phyloP scores from a whole-genome alignment of 1,140 invertebrate species.

The Wiebesia pumilae region DNA sequence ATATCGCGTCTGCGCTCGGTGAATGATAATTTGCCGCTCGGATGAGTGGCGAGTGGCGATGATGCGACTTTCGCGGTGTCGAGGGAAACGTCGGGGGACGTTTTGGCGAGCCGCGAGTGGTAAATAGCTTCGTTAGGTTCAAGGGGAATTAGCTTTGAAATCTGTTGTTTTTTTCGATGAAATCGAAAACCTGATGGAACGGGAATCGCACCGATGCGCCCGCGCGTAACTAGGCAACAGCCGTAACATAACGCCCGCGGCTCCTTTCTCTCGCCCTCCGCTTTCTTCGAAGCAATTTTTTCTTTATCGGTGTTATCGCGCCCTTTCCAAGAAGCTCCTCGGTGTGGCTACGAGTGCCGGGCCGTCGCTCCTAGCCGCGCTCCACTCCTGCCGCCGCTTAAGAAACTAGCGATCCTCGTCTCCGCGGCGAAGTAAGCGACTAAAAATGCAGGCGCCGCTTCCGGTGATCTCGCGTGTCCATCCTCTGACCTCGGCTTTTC shows the following conservation, averaged over 20 bases:
- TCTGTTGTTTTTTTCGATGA: too few relatives aligned
- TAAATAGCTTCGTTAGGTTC: too few relatives aligned
- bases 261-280: background rate
- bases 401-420: constrained; percentile 11
- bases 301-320: constrained; percentile 35
- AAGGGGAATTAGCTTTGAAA: too few relatives aligned
- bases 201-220: background rate
- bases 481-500: background rate
- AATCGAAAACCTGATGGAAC: background rate
- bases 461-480: background rate
- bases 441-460: background rate
- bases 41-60: background rate
- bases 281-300: constrained; percentile 36
- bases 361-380: background rate
- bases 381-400: background rate
- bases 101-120: too few relatives aligned
- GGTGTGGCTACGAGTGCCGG: background rate
- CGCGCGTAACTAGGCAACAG: background rate
- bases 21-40: too few relatives aligned
- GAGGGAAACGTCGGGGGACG: too few relatives aligned
- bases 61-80: too few relatives aligned
- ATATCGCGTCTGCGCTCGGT: too few relatives aligned
- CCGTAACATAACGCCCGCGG: too few relatives aligned
- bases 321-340: constrained; percentile 14
- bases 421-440: background rate